A percentile compares a stretch with the other conserved stretches of the same genome.
Conservation (phyloP, 2,113 vertebrate genomes). For the Actenoides lindsayi region DNA sequence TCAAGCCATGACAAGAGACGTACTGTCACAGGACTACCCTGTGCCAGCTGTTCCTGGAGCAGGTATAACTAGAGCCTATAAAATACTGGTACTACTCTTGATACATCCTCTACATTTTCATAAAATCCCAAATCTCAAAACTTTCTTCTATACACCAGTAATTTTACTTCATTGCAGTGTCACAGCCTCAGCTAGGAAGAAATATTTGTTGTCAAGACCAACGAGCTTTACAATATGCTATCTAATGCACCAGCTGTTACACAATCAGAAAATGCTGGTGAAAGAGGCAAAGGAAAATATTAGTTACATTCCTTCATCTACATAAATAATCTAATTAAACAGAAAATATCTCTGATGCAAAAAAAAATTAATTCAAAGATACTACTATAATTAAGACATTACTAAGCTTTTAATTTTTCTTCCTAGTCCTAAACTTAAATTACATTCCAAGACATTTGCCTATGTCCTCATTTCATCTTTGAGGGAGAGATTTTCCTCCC, state of each 20-base stretch:
- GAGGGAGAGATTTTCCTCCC: neutral
- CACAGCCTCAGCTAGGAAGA: neutral
- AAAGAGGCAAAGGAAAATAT: neutral
- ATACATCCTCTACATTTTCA: neutral
- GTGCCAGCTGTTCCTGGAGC: neutral
- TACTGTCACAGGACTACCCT: neutral
- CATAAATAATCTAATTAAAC: conserved; percentile 18
- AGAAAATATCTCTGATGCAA: neutral
- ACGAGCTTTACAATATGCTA: neutral
- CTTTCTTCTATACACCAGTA: neutral
- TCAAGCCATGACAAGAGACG: neutral
- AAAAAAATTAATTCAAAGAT: neutral
- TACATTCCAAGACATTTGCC: conserved; percentile 45
- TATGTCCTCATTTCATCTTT: conserved; percentile 46
- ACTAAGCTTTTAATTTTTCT: conserved; percentile 52
- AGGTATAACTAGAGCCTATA: neutral
- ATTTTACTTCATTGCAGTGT: neutral
- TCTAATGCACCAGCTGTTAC: neutral
- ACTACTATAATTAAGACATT: conserved; percentile 51
- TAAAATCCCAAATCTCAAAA: neutral
- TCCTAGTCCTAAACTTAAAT: conserved; percentile 31
- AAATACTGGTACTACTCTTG: neutral
- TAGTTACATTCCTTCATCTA: neutral
- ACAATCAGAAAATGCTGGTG: neutral
- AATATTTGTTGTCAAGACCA: neutral